Conservation (phyloP, 92 coral and sea anemone genomes). For the Zoanthus sansibaricus region DNA sequence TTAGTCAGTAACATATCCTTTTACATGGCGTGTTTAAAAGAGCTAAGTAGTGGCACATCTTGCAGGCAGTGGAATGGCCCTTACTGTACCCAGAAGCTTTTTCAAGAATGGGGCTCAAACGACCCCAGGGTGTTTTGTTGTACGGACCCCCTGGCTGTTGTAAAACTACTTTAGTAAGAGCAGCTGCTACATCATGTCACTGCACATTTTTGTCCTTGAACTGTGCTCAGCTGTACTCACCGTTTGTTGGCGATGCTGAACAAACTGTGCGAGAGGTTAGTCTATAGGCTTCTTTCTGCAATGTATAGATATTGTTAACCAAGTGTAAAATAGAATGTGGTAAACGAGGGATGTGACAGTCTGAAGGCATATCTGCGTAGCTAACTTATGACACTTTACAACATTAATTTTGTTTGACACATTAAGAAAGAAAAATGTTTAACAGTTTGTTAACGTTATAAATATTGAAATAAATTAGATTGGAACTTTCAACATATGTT, state of each 20-base stretch:
- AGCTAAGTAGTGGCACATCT: neutral
- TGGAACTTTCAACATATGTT: neutral
- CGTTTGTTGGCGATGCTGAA: slow-evolving; percentile 98
- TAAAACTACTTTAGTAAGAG: slow-evolving; percentile 93
- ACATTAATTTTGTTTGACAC: too few relatives aligned
- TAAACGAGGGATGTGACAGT: too few relatives aligned
- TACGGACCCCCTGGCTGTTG: slow-evolving; percentile 99
- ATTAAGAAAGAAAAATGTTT: too few relatives aligned
- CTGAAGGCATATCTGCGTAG: too few relatives aligned
- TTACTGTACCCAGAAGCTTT: slow-evolving; percentile 89
- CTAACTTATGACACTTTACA: too few relatives aligned
- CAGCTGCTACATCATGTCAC: slow-evolving; percentile 89
- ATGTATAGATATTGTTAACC: too few relatives aligned
- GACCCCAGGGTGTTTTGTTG: slow-evolving; percentile 92
- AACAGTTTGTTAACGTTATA: too few relatives aligned
- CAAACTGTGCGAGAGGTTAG: slow-evolving; percentile 87
- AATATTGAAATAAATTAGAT: too few relatives aligned
- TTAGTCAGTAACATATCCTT: neutral
- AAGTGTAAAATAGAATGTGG: too few relatives aligned
- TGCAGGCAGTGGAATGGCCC: slow-evolving; percentile 98
- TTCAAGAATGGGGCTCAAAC: slow-evolving; percentile 84
- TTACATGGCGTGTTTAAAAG: neutral
- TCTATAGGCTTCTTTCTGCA: neutral
- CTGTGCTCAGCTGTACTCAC: slow-evolving; percentile 96
- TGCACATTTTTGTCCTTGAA: slow-evolving; percentile 96